These are phyloP conservation scores for Leucophenga maculata DNA, from an alignment of 2,888 invertebrate species.

Conservation along the genomic window DNA sequence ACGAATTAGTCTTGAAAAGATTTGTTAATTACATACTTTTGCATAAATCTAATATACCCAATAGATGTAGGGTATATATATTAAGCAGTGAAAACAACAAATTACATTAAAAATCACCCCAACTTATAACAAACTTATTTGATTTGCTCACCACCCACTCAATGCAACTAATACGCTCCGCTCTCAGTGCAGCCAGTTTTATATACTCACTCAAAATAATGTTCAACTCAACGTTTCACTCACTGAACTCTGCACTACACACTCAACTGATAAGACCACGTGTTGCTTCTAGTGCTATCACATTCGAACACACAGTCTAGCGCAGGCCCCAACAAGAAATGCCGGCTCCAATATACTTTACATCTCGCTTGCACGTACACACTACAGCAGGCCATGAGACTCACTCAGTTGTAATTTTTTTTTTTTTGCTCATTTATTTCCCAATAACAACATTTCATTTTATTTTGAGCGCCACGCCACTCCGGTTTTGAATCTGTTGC, in stretches of 20 bases:
- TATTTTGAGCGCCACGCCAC: constrained; percentile 49
- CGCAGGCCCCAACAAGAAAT: background rate
- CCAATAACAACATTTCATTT: constrained; percentile 27
- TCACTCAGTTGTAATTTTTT: background rate
- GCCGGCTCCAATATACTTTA: constrained; percentile 8
- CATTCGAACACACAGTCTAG: constrained; percentile 35
- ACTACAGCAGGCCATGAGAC: background rate
- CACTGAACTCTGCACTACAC: constrained; percentile 32
- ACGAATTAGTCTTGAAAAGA: too few species aligned
- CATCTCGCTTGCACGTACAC: background rate
- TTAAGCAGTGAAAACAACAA: background rate
- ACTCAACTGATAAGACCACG: constrained; percentile 63
- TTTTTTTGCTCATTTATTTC: constrained; percentile 36
- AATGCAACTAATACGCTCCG: constrained; percentile 31
- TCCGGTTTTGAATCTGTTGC: constrained; percentile 67
- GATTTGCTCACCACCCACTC: constrained; percentile 1
- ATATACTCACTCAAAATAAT: constrained; percentile 14
- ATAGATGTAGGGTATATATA: background rate
- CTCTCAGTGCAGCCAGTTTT: constrained; percentile 42
- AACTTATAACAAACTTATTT: background rate
- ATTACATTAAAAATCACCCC: constrained; percentile 23
- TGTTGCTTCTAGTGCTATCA: constrained; percentile 57
- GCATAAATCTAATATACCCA: too few species aligned
- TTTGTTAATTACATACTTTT: too few species aligned
- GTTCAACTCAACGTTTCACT: constrained; percentile 24